A percentile compares a stretch with the other conserved stretches of the same genome.
phyloP scores from a whole-genome alignment of 2,113 vertebrate genomes.

The Sapajus apella region DNA sequence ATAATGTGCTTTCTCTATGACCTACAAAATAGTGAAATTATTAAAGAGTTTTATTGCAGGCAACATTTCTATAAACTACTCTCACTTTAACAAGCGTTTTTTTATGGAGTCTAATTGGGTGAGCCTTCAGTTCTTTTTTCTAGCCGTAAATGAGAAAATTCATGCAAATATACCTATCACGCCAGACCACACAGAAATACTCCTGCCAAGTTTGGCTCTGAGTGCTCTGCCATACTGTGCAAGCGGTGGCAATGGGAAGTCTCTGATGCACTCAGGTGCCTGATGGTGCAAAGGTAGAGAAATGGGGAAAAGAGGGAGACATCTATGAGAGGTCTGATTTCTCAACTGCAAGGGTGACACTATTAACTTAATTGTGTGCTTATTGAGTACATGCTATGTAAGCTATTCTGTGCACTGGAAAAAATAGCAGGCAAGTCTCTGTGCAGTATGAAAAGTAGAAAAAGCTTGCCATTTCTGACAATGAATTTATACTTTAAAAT shows the following conservation, averaged over 20 bases:
- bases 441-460: not conserved
- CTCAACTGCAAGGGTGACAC: not conserved
- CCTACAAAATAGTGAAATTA: conserved; percentile 48
- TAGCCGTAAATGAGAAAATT: not conserved
- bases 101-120: not conserved
- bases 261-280: too few relatives aligned
- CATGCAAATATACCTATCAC: not conserved
- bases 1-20: conserved; percentile 53
- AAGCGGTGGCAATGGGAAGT: accelerated
- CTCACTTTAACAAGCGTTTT: conserved; percentile 40
- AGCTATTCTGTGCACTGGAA: not conserved
- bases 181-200: not conserved
- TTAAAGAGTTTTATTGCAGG: conserved; percentile 63
- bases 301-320: not conserved
- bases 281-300: not conserved
- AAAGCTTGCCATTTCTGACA: not conserved
- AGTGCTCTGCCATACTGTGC: not conserved
- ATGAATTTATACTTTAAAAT: not conserved
- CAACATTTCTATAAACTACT: conserved; percentile 48
- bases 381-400: not conserved
- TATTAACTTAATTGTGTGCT: not conserved
- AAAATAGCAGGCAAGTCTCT: not conserved
- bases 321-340: not conserved
- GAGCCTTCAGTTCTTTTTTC: not conserved
- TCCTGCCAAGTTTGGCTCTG: too few relatives aligned